Evolutionary conservation across 2,797 vertebrate genomes (phyloP), one percentile per base, ranked within the genome.

Genomic region (Valencia hispanica): DNA sequence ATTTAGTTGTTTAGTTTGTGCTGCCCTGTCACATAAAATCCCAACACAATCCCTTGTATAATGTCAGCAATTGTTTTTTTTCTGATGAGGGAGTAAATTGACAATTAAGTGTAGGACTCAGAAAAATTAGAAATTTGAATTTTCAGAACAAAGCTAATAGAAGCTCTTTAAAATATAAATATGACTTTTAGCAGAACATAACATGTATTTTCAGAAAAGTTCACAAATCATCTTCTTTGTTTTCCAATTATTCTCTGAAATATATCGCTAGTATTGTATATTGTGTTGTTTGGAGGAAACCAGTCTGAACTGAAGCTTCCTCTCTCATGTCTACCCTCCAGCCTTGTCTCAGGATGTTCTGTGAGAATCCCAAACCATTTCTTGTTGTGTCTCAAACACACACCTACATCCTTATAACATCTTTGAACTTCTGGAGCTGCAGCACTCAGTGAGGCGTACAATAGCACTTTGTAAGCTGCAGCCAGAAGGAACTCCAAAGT

Each of bases 361-460:
- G 84, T 83, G 84, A 86, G 66, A 79, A 75, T 74, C 81, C 84
- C 82, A 41, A 41, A 63, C 9, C 4, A 4, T 41, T 36, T 11
- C 30, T 25, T 0, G 3, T 3, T 1, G 10, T 15, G 10, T 17
- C n/a, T 27, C 27, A 48, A 61, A 32, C 45, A n/a, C 68, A 69
- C 75, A 32, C 30, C 9, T 41, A 25, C 30, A 18, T 34, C 45
- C 17, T 75, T 32, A 80, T 63, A 85, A 75, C 68, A 69, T 71
- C 51, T 85, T 72, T 78, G 69, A 86, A 63, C 63, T 59, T 78
- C 59, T 79, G 63, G 82, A 70, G 77, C 80, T 72, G 78, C 74
- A 57, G 78, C 74, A 82, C 87, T 90, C 87, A 91, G 18, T 59
- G 79, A 86, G 47, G 61, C 63, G 20, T 45, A 92, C 90, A 92